Evolutionary conservation across 1,140 invertebrate species (phyloP).

Genomic region (Galendromus occidentalis): DNA sequence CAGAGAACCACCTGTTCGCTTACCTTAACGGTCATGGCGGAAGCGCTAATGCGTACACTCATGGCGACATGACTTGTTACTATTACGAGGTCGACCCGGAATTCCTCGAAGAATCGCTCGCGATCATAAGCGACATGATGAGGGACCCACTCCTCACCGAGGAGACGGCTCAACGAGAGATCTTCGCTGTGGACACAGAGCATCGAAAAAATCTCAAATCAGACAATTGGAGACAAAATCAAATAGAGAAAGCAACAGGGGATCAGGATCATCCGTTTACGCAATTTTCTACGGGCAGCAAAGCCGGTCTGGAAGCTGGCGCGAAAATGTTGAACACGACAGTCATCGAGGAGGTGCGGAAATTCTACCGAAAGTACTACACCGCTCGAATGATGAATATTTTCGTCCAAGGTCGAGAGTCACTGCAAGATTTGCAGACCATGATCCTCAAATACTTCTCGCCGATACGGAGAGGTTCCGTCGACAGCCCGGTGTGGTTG

Average conservation of each 20-base stretch:
- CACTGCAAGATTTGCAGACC: slow-evolving; percentile 58
- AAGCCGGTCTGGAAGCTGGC: slow-evolving; percentile 50
- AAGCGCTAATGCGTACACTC: slow-evolving; percentile 66
- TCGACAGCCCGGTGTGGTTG: slow-evolving; percentile 47
- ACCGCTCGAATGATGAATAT: slow-evolving; percentile 82
- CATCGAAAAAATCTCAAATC: slow-evolving; percentile 78
- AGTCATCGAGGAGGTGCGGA: slow-evolving; percentile 59
- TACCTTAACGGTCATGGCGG: slow-evolving; percentile 54
- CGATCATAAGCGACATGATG: slow-evolving; percentile 89
- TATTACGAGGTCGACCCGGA: slow-evolving; percentile 82
- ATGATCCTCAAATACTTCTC: slow-evolving; percentile 56
- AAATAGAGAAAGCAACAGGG: slow-evolving; percentile 60
- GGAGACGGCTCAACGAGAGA: slow-evolving; percentile 65
- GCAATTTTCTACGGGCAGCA: slow-evolving; percentile 77
- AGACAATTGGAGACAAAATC: slow-evolving; percentile 67
- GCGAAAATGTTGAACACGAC: slow-evolving; percentile 57
- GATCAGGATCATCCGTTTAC: slow-evolving; percentile 56
- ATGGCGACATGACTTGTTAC: slow-evolving; percentile 70
- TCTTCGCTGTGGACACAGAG: slow-evolving; percentile 87
- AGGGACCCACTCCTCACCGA: slow-evolving; percentile 73
- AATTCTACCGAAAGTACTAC: slow-evolving; percentile 80
- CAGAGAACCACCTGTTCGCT: slow-evolving; percentile 24
- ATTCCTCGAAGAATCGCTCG: slow-evolving; percentile 51
- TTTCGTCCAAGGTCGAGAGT: slow-evolving; percentile 44
- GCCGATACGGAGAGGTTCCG: slow-evolving; percentile 52